phyloP scores from a whole-genome alignment of 2,797 vertebrate species.

The Hypotaenidia philippensis region DNA sequence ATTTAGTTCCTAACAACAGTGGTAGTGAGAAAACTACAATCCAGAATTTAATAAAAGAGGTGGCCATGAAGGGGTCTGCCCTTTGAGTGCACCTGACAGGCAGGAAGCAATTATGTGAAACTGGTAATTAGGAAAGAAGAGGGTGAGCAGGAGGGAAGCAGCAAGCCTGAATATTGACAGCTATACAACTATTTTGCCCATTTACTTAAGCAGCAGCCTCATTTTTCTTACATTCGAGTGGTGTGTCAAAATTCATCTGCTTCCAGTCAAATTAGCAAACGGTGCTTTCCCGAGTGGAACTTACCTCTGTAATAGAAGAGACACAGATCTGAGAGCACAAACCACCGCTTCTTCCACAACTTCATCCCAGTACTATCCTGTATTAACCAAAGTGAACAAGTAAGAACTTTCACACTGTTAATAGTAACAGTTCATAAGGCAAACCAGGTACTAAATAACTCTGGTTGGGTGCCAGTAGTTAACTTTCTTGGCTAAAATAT shows the following conservation, averaged over 20 bases:
- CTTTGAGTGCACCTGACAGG: neutral
- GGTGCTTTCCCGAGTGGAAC: constrained; percentile 26
- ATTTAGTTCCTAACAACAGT: neutral
- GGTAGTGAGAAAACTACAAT: neutral
- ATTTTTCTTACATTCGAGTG: neutral
- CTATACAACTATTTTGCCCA: neutral
- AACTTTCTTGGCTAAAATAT: neutral
- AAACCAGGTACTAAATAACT: neutral
- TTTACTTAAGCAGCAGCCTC: neutral
- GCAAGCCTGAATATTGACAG: neutral
- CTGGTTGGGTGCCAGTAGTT: neutral
- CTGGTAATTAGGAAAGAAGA: neutral
- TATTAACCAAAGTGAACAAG: neutral
- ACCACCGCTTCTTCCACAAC: constrained; percentile 98
- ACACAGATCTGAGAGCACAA: constrained; percentile 95
- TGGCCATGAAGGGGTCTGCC: neutral
- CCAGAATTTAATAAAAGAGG: neutral
- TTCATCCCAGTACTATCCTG: constrained; percentile 99
- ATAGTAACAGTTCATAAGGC: neutral
- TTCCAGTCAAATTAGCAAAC: neutral
- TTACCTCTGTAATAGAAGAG: constrained; percentile 99
- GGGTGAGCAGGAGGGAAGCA: neutral
- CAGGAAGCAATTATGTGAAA: constrained; percentile 13
- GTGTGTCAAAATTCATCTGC: neutral
- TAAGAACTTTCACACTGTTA: neutral